phyloP scores from a whole-genome alignment of 2,888 invertebrate genomes.

The Scaeva pyrastri region DNA sequence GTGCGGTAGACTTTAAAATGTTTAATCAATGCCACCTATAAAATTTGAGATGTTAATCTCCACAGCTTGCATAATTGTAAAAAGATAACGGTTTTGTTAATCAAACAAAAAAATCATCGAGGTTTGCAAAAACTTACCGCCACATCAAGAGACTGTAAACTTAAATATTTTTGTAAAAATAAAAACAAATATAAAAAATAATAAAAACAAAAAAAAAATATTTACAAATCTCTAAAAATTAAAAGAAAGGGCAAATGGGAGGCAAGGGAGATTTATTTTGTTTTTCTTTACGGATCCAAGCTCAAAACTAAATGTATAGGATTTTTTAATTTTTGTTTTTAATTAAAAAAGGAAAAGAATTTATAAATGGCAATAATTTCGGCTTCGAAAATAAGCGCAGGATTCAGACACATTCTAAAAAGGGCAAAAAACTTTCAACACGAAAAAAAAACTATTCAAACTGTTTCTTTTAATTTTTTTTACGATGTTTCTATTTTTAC shows the following conservation, averaged over 20 bases:
- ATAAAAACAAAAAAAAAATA: constrained; percentile 27
- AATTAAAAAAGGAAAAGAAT: constrained; percentile 26
- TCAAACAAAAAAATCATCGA: not conserved
- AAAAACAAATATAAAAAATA: constrained; percentile 4
- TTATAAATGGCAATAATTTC: constrained; percentile 20
- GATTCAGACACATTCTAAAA: constrained; percentile 40
- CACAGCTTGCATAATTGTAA: not conserved
- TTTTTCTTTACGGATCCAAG: constrained; percentile 31
- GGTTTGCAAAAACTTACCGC: constrained; percentile 47
- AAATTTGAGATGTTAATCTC: no score
- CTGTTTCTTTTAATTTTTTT: constrained; percentile 9
- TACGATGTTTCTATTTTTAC: constrained; percentile 18
- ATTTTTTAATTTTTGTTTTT: not conserved
- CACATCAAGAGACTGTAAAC: constrained; percentile 30
- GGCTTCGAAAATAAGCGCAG: constrained; percentile 11
- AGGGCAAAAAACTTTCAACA: constrained; percentile 20
- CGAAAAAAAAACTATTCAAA: constrained; percentile 42
- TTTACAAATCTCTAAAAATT: constrained; percentile 41
- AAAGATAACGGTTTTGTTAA: not conserved
- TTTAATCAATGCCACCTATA: no score
- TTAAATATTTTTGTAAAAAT: not conserved
- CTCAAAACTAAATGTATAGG: constrained; percentile 16
- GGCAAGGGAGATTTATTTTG: not conserved
- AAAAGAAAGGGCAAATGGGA: not conserved
- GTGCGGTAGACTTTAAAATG: no score